Evolutionary conservation across 37 sponge, comb jelly and placozoan genomes (phyloP).

Genomic region (Diacarnus erythraeanus): DNA sequence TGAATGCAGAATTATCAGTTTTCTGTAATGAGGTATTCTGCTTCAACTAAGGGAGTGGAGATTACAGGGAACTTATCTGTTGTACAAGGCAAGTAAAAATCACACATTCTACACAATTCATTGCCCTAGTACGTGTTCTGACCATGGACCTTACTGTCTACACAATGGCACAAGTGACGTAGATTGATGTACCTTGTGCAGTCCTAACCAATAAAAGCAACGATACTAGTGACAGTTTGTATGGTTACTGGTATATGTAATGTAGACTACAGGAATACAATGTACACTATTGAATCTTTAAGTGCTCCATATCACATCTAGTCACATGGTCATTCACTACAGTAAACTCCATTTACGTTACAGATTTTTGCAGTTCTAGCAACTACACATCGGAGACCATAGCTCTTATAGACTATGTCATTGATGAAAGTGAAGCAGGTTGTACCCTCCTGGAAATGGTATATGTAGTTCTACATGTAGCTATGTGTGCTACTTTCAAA

Average conservation of each 20-base stretch:
- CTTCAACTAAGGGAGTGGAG: slow-evolving; percentile 12
- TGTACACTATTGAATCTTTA: not conserved
- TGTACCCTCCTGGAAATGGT: slow-evolving; percentile 38
- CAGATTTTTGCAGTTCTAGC: not conserved
- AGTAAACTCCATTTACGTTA: no score
- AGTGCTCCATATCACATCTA: not conserved
- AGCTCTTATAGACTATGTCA: slow-evolving; percentile 26
- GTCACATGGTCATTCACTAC: not conserved
- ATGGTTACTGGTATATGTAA: not conserved
- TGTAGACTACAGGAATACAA: not conserved
- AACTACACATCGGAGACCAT: slow-evolving; percentile 20
- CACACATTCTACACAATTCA: no score
- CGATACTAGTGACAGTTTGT: no score
- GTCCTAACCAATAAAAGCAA: no score
- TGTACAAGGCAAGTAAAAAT: slow-evolving; percentile 22
- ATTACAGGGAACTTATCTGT: slow-evolving; percentile 14
- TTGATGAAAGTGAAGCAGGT: not conserved
- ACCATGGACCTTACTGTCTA: no score
- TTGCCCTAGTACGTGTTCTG: no score
- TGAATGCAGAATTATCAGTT: slow-evolving; percentile 34
- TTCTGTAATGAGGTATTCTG: slow-evolving; percentile 70
- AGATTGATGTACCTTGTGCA: no score
- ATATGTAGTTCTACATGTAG: not conserved
- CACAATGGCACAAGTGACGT: no score
- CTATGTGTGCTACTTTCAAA: not conserved